Conservation (phyloP, 2,113 vertebrate species). For the Clarias gariepinus region DNA sequence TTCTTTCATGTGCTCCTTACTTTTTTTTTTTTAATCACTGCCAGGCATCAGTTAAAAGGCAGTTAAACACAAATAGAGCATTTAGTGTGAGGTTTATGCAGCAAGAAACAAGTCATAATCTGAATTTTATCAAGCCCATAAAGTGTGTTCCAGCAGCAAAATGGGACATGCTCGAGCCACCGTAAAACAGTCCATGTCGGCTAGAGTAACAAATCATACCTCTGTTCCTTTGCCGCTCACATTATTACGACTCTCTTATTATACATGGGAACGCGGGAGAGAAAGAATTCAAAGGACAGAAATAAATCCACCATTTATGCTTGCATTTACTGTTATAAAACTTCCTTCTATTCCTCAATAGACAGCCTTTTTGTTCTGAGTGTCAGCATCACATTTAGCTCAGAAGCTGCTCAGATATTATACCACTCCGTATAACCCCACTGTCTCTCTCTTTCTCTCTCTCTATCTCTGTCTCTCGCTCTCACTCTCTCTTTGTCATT, state of each 20-base stretch:
- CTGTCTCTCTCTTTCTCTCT: background rate
- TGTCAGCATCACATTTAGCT: slow-evolving; percentile 26
- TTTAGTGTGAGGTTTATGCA: slow-evolving; percentile 66
- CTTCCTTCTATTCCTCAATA: slow-evolving; percentile 14
- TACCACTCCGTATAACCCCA: background rate
- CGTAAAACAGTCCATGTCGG: slow-evolving; percentile 41
- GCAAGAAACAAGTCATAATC: slow-evolving; percentile 61
- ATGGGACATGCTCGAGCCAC: slow-evolving; percentile 60
- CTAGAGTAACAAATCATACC: slow-evolving; percentile 44
- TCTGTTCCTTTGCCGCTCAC: slow-evolving; percentile 20
- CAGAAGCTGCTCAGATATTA: slow-evolving; percentile 20
- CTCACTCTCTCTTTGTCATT: slow-evolving; percentile 16
- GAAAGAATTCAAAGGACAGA: slow-evolving; percentile 33
- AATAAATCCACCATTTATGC: slow-evolving; percentile 42
- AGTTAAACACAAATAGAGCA: slow-evolving; percentile 67
- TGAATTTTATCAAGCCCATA: slow-evolving; percentile 67
- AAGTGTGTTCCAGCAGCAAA: slow-evolving; percentile 66
- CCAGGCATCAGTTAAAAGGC: slow-evolving; percentile 52
- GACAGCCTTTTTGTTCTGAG: slow-evolving; percentile 16
- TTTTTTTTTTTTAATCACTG: slow-evolving; percentile 27
- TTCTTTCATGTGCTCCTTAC: background rate
- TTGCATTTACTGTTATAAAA: slow-evolving; percentile 22
- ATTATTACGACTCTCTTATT: slow-evolving; percentile 43
- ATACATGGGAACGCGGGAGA: slow-evolving; percentile 16
- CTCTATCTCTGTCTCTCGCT: background rate